Conservation (phyloP, 2,113 vertebrate species). For the Apistogramma diplotaenia region DNA sequence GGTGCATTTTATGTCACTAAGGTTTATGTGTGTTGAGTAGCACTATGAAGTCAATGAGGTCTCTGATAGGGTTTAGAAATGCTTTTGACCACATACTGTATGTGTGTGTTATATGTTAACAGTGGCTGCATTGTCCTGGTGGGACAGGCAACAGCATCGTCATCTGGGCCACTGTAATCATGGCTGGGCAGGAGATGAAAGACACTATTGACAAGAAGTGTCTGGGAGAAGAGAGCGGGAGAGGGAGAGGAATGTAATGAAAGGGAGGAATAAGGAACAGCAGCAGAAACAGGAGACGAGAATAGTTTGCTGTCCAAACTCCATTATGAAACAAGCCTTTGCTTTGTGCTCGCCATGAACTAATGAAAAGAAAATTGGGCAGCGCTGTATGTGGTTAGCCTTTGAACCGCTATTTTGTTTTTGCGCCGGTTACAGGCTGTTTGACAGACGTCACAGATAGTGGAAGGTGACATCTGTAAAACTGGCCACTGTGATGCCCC, state of each 20-base stretch:
- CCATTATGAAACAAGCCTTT: constrained; percentile 41
- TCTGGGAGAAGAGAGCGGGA: constrained; percentile 16
- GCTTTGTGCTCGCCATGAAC: constrained; percentile 36
- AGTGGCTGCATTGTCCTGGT: constrained; percentile 68
- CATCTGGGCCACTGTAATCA: constrained; percentile 69
- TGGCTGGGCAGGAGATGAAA: constrained; percentile 66
- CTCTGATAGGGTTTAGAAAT: neutral
- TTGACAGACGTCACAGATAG: neutral
- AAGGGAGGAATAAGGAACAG: constrained; percentile 31
- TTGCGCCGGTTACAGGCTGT: neutral
- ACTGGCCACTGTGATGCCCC: neutral
- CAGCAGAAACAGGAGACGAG: constrained; percentile 27
- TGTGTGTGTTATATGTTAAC: constrained; percentile 41
- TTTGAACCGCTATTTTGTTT: neutral
- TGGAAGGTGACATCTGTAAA: neutral
- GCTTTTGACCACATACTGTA: constrained; percentile 10
- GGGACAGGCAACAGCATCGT: constrained; percentile 53
- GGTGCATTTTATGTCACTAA: constrained; percentile 4
- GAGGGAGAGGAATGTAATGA: constrained; percentile 38
- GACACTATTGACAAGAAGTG: constrained; percentile 65
- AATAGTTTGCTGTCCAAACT: constrained; percentile 50
- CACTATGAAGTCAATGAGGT: neutral
- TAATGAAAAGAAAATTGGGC: constrained; percentile 5
- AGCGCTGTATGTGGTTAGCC: neutral
- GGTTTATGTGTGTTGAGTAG: neutral